These are phyloP conservation scores for Eclectus roratus DNA, from an alignment of 2,113 vertebrate species.

Conservation along the genomic window DNA sequence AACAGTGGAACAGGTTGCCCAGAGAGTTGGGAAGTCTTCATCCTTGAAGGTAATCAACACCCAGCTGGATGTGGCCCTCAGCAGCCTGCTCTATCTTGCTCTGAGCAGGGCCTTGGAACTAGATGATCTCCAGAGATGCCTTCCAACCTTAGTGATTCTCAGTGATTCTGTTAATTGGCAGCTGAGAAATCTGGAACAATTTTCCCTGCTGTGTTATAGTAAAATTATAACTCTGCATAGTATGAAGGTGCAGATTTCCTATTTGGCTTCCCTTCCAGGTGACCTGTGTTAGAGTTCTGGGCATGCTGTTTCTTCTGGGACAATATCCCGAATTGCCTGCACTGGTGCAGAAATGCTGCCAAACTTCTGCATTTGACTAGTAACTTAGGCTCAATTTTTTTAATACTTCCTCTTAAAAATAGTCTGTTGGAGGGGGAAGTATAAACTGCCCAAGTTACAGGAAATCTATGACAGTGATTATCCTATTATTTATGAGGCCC, in stretches of 20 bases:
- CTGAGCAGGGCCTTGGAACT: not conserved
- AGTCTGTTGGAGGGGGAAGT: constrained; percentile 3
- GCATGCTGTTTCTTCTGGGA: not conserved
- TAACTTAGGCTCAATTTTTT: not conserved
- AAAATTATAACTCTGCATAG: not conserved
- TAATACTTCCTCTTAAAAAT: not conserved
- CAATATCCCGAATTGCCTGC: not conserved
- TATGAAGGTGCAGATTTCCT: not conserved
- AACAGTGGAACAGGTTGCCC: not conserved
- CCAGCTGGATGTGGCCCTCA: not conserved
- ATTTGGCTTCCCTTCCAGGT: not conserved
- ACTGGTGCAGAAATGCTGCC: not conserved
- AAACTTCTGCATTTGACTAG: not conserved
- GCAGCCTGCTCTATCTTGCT: not conserved
- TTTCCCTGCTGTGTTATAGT: not conserved
- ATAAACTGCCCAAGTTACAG: not conserved
- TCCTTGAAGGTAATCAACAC: not conserved
- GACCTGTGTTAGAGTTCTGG: not conserved
- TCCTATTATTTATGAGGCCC: not conserved
- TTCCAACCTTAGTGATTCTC: not conserved
- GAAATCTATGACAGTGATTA: not conserved
- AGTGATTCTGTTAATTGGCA: not conserved
- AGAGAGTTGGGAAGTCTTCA: not conserved
- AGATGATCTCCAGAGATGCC: not conserved
- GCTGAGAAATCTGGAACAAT: not conserved